Base-by-base conservation (phyloP, 2,113 vertebrate species). In the Calyptomena viridis region DNA sequence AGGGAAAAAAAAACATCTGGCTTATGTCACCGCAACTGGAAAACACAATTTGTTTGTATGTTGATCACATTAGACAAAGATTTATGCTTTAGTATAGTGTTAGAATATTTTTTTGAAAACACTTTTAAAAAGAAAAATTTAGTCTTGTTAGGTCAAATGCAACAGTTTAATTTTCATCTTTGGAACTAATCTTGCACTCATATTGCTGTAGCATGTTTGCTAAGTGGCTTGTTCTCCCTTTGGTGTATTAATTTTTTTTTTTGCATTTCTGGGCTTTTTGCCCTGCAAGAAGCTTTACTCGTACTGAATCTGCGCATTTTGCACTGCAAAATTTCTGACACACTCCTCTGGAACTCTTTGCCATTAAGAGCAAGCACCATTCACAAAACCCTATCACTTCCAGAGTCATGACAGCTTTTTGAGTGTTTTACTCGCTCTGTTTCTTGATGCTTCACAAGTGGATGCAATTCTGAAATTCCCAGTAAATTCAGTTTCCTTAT, bases 151-250 rank as follows among this genome's bases (percentile, higher is more conserved):
- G 68, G n/a, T 91, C 68, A 71, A 64, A 74, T 60, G 20, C 8
- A 84, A 39, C 23, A 72, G 52, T 87, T 95, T 58, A 46, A 35
- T 92, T 94, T 87, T 91, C 58, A 91, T 94, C 87, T 87, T 96
- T 63, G 24, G 90, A 15, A 86, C 90, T 89, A 91, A 94, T 96
- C 95, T 97, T 97, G 96, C 97, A 89, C 89, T 96, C 62, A 58
- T 44, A 24, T 53, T 93, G 96, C 94, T 97, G 40, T 93, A 89
- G 98, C 98, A 98, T 98, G 98, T 97, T 95, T 97, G 97, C 97
- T 95, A 97, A 94, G 96, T 96, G 97, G 95, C 95, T 98, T 97
- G 72, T 97, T 97, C 90, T 97, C 95, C 96, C 92, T 96, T 97
- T 87, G 89, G 74, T 95, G 78, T 95, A 93, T 94, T 94, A 73